Evolutionary conservation across 2,113 vertebrate genomes (phyloP), one percentile per base, ranked within the genome.

Genomic region (Dicerorhinus sumatrensis): DNA sequence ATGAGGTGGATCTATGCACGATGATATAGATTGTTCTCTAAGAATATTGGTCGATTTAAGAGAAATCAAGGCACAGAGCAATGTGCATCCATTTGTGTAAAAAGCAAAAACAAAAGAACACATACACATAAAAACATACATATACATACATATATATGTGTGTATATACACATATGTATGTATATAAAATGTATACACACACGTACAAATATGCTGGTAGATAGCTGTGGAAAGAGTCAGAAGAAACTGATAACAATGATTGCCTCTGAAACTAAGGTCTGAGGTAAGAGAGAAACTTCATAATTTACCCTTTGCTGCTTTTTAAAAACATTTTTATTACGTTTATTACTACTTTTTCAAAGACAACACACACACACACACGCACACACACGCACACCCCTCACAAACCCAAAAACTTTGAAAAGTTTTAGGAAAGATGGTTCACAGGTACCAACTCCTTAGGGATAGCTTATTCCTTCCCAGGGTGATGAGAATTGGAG

Each of bases 41-140:
- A 79, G 21, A 85, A 91, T 13, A 94, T 0, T 25, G 27, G 8
- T 42, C 23, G 21, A 17, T 82, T 87, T 42, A 94, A 87, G 93
- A 90, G 17, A 89, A 90, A 62, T 86, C 85, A 93, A 62, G 69
- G 80, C 36, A 95, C 20, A 89, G 17, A 70, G 5, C 56, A 83
- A 9, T 67, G 31, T 29, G 36, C 10, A 72, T 29, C 48, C 9
- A 29, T 87, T 67, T 92, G 77, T 63, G 29, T 65, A 63, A 56
- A 86, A 87, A 87, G 69, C 9, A 11, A 72, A 62, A 56, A 42
- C 46, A 29, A 23, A 54, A 85, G 5, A 39, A 31, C 6, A 69
- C 9, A 76, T 17, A 58, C 7, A 67, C 72, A 67, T 20, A 80
- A 29, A 56, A 36, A 54, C 9, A 73, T 7, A 75, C 21, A 31